These are phyloP conservation scores for Caenorhabditis virilis DNA, from an alignment of 2,888 invertebrate genomes.

Conservation along the genomic window DNA sequence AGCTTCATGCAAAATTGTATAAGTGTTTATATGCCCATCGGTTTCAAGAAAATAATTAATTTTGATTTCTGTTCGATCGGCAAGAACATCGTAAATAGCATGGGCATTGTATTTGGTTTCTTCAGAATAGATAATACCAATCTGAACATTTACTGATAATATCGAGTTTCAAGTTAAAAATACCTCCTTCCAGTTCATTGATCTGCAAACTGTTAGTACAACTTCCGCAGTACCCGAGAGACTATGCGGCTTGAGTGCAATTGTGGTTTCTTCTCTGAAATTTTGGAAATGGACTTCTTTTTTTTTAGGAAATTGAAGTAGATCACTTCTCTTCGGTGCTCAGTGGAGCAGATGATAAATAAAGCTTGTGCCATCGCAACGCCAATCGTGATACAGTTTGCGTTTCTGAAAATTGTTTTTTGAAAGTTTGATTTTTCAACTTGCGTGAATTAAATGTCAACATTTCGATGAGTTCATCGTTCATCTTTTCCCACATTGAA, in stretches of 20 bases:
- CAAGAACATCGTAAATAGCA: slow-evolving; percentile 23
- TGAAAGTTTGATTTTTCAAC: too few relatives aligned
- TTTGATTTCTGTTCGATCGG: slow-evolving; percentile 6
- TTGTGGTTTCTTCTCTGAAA: slow-evolving; percentile 29
- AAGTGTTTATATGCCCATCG: slow-evolving; percentile 22
- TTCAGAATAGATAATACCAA: slow-evolving; percentile 35
- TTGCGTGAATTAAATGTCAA: too few relatives aligned
- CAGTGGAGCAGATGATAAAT: slow-evolving; percentile 22
- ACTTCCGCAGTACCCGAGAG: slow-evolving; percentile 29
- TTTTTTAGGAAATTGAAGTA: background rate
- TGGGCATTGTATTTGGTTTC: slow-evolving; percentile 31
- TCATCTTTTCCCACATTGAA: too few relatives aligned
- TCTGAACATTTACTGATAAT: slow-evolving; percentile 15
- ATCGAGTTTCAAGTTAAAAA: background rate
- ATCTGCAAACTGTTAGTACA: slow-evolving; percentile 15
- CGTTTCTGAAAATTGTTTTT: slow-evolving; percentile 41
- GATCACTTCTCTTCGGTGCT: slow-evolving; percentile 32
- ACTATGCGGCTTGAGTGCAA: slow-evolving; percentile 40
- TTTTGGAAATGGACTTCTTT: background rate
- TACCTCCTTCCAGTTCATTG: slow-evolving; percentile 39
- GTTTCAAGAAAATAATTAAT: slow-evolving; percentile 30
- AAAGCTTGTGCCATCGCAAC: slow-evolving; percentile 43
- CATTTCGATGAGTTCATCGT: too few relatives aligned
- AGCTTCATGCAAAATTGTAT: slow-evolving; percentile 21
- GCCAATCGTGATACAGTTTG: slow-evolving; percentile 41